Evolutionary conservation across 2,888 invertebrate species (phyloP).

Genomic region (Cybosia mesomella): DNA sequence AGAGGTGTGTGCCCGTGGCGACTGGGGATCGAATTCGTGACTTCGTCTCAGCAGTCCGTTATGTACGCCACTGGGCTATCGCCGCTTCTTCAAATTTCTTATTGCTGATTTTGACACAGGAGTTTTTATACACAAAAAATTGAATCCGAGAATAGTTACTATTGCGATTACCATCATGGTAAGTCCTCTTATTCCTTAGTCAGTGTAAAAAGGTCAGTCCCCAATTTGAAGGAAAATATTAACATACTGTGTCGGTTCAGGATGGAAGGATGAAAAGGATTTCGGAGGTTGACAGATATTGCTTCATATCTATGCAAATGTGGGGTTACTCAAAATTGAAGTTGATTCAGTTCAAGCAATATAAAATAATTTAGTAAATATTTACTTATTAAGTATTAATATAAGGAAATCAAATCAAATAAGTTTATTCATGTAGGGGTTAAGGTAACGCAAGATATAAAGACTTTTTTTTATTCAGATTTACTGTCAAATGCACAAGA

Average conservation of each 20-base stretch:
- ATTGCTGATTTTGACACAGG: no score
- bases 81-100: no score
- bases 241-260: conserved; percentile 24
- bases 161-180: not conserved
- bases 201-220: conserved; percentile 22
- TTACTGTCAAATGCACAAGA: no score
- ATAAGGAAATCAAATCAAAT: not conserved
- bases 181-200: not conserved
- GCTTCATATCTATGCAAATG: conserved; percentile 53
- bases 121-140: not conserved
- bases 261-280: conserved; percentile 31
- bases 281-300: conserved; percentile 34
- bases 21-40: no score
- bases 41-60: no score
- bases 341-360: conserved; percentile 16
- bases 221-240: conserved; percentile 28
- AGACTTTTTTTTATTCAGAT: no score
- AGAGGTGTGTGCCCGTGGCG: no score
- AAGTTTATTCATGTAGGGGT: no score
- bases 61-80: no score
- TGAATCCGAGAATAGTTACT: not conserved
- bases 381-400: conserved; percentile 24
- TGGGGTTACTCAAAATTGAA: conserved; percentile 30
- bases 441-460: no score
- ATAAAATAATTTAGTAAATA: conserved; percentile 40